A percentile compares a stretch with the other conserved stretches of the same genome.
Conservation (phyloP, 1,140 invertebrate genomes). For the Cecropterus lyciades region DNA sequence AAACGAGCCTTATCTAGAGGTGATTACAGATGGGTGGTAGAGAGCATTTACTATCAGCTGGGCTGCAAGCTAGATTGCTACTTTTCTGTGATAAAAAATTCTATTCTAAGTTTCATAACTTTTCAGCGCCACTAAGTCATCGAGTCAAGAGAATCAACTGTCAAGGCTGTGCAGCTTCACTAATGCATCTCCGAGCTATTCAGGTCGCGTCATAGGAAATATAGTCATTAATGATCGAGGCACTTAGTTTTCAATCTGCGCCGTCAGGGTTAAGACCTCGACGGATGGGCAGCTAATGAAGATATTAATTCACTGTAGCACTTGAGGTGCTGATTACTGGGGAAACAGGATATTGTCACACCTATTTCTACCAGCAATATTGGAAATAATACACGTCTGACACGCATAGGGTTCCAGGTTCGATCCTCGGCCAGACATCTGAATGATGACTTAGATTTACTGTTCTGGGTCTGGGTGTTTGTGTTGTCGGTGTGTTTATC, state of each 20-base stretch:
- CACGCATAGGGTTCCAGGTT: no score
- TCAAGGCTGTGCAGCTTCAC: not conserved
- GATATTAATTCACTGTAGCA: constrained; percentile 18
- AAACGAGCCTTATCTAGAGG: no score
- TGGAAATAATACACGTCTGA: no score
- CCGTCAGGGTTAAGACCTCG: constrained; percentile 19
- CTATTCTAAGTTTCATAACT: not conserved
- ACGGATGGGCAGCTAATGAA: constrained; percentile 4
- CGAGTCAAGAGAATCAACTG: not conserved
- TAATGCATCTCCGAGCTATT: constrained; percentile 24
- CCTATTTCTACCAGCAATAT: not conserved
- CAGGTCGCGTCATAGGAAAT: constrained; percentile 15
- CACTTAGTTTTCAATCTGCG: constrained; percentile 15
- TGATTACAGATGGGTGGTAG: no score
- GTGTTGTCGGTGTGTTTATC: no score
- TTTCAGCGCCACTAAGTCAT: not conserved
- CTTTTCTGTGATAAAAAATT: no score
- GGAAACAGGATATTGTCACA: constrained; percentile 8
- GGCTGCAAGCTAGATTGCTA: no score
- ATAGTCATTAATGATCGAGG: constrained; percentile 23
- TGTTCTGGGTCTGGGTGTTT: no score
- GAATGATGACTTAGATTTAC: no score
- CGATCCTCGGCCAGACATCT: no score
- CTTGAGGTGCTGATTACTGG: not conserved
- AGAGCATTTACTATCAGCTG: no score